These are phyloP conservation scores for Archivesica marissinica DNA, from an alignment of 1,140 invertebrate genomes.

Conservation along the genomic window DNA sequence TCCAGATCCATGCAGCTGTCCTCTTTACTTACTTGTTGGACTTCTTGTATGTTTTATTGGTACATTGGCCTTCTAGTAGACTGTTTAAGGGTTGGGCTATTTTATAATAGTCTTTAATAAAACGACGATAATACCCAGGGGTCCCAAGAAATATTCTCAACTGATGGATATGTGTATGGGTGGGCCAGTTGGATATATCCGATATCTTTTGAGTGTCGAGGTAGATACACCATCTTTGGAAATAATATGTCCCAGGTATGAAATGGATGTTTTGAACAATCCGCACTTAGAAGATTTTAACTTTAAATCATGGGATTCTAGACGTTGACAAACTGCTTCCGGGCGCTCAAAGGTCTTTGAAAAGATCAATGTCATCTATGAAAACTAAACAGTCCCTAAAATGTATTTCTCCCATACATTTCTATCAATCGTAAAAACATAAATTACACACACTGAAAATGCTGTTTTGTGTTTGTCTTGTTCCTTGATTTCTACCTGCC, in stretches of 20 bases:
- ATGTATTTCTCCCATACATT: slow-evolving; percentile 17
- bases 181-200: not conserved
- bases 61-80: no score
- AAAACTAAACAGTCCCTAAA: slow-evolving; percentile 34
- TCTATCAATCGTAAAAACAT: no score
- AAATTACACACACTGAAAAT: not conserved
- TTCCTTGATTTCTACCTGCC: slow-evolving; percentile 22
- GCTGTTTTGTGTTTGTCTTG: slow-evolving; percentile 42
- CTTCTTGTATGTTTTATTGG: no score
- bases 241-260: slow-evolving; percentile 14
- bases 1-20: no score
- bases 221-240: not conserved
- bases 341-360: not conserved
- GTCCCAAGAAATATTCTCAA: no score
- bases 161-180: no score
- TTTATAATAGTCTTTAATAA: no score
- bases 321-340: not conserved
- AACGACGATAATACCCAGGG: no score
- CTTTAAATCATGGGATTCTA: not conserved
- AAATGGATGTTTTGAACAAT: slow-evolving; percentile 5
- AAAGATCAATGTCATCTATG: slow-evolving; percentile 43
- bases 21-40: no score
- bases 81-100: no score
- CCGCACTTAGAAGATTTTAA: slow-evolving; percentile 25
- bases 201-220: slow-evolving; percentile 12